Conservation (phyloP, 1,140 invertebrate species). For the Ceratosolen fusciceps region DNA sequence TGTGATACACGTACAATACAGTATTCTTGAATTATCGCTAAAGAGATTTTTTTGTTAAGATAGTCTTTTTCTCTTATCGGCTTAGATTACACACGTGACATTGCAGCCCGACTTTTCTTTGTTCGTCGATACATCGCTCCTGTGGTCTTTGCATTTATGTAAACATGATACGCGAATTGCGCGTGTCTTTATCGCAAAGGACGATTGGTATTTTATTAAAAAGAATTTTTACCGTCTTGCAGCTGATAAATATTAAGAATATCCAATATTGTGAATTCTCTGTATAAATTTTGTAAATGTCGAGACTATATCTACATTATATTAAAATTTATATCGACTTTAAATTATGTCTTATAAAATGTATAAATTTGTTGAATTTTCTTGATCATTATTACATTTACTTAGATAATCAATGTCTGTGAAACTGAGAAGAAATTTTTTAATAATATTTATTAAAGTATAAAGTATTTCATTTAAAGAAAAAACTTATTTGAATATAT, state of each 20-base stretch:
- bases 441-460: too few species aligned
- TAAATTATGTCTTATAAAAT: too few species aligned
- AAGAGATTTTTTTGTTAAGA: constrained; percentile 17
- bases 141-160: not conserved
- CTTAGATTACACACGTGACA: constrained; percentile 29
- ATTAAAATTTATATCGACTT: too few species aligned
- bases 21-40: not conserved
- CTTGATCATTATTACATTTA: too few species aligned
- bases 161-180: not conserved
- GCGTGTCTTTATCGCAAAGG: not conserved
- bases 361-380: not conserved
- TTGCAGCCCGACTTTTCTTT: constrained; percentile 1
- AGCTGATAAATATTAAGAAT: too few species aligned
- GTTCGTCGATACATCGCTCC: not conserved
- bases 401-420: too few species aligned
- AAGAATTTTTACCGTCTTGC: too few species aligned
- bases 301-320: too few species aligned
- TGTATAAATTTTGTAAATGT: too few species aligned
- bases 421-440: too few species aligned
- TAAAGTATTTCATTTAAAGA: too few species aligned
- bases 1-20: not conserved
- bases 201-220: not conserved
- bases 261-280: too few species aligned
- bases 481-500: not conserved
- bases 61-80: constrained; percentile 25